Conservation (phyloP, 2,888 invertebrate genomes). For the Amphipyra berbera region DNA sequence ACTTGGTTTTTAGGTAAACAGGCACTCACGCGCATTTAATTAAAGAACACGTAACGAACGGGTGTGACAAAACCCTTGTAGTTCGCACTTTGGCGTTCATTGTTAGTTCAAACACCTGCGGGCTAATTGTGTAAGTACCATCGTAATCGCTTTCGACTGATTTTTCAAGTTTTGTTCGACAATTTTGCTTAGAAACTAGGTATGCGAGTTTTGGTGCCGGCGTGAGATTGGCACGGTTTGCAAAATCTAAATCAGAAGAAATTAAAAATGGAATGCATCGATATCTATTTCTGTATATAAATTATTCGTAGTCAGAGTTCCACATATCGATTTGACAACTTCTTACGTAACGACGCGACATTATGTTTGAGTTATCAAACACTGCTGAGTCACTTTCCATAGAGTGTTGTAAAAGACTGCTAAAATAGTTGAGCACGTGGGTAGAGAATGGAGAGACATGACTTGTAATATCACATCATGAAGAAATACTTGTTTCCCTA, state of each 20-base stretch:
- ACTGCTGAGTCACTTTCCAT: constrained; percentile 18
- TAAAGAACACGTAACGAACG: constrained; percentile 34
- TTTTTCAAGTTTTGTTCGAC: constrained; percentile 25
- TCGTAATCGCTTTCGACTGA: constrained; percentile 47
- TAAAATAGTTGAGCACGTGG: neutral
- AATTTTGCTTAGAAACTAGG: constrained; percentile 15
- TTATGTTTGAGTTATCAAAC: neutral
- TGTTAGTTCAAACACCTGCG: constrained; percentile 48
- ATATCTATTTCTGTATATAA: neutral
- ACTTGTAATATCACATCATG: too few relatives aligned
- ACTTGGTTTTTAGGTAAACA: constrained; percentile 42
- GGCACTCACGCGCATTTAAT: constrained; percentile 31
- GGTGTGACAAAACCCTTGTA: constrained; percentile 45
- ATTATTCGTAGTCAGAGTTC: neutral
- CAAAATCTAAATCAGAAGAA: constrained; percentile 8
- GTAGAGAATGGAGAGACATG: too few relatives aligned
- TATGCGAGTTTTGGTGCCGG: constrained; percentile 17
- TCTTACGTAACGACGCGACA: constrained; percentile 24
- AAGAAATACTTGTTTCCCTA: neutral
- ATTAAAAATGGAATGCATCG: neutral
- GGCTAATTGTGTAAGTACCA: constrained; percentile 50
- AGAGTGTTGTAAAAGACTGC: neutral
- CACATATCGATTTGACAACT: constrained; percentile 9
- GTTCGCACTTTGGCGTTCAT: constrained; percentile 39
- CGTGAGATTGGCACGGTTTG: constrained; percentile 7